Evolutionary conservation across 35 echinoderm and acorn worm genomes (phyloP).

Genomic region (Heliocidaris tuberculata): DNA sequence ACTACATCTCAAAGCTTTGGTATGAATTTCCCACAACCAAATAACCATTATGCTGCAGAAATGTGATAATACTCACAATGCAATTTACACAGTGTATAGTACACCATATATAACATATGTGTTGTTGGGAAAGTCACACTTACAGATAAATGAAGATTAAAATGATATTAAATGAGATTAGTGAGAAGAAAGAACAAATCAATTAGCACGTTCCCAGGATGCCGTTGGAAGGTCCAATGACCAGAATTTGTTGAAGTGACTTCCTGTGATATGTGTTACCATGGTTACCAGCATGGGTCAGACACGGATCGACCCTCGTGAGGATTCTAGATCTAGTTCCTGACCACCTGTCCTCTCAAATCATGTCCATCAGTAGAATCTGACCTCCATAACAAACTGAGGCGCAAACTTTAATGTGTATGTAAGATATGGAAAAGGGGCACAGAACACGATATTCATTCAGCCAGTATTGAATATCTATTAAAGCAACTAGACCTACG

Average conservation of each 20-base stretch:
- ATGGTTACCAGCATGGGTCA: not conserved
- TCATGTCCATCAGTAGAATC: not conserved
- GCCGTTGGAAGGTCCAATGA: not conserved
- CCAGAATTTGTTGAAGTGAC: not conserved
- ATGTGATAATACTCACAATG: too few species aligned
- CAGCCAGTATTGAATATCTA: not conserved
- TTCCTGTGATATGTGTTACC: not conserved
- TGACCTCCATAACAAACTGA: not conserved
- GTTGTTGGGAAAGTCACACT: not conserved
- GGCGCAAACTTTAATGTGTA: not conserved
- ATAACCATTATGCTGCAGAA: too few species aligned
- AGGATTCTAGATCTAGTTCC: conserved; percentile 3
- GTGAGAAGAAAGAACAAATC: not conserved
- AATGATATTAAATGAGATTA: not conserved
- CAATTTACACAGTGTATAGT: too few species aligned
- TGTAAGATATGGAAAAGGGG: not conserved
- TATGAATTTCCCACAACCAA: too few species aligned
- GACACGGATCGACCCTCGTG: not conserved
- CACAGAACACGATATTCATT: not conserved
- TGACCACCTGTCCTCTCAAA: not conserved
- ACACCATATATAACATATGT: too few species aligned
- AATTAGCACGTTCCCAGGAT: not conserved
- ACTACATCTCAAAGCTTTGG: too few species aligned
- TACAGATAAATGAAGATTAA: not conserved
- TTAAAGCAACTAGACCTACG: too few species aligned